These are phyloP conservation scores for Drosophila diplacantha DNA, from an alignment of 2,888 invertebrate genomes.

Conservation along the genomic window DNA sequence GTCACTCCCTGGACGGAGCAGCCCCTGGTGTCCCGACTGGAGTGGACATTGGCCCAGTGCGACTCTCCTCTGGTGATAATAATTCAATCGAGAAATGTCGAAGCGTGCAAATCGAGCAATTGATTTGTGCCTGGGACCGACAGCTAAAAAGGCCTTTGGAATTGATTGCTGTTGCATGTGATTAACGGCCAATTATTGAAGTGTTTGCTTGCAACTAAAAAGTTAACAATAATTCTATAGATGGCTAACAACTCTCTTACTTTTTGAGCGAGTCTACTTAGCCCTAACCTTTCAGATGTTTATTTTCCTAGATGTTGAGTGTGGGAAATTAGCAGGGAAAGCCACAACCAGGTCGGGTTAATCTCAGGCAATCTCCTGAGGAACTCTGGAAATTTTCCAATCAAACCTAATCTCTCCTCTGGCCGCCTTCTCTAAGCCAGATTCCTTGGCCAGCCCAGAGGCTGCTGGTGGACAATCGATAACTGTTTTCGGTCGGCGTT, in stretches of 20 bases:
- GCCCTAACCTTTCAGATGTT: neutral
- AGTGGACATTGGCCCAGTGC: slow-evolving; percentile 34
- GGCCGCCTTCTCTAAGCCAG: slow-evolving; percentile 9
- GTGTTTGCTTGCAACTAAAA: neutral
- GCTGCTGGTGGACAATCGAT: slow-evolving; percentile 38
- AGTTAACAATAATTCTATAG: neutral
- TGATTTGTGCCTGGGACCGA: slow-evolving; percentile 54
- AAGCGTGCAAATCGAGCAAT: slow-evolving; percentile 67
- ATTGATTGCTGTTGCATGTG: slow-evolving; percentile 70
- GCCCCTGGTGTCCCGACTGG: slow-evolving; percentile 30
- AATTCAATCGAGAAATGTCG: slow-evolving; percentile 72
- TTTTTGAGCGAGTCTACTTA: too few relatives aligned
- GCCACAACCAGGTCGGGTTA: slow-evolving; percentile 8
- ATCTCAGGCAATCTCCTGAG: neutral
- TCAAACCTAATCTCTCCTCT: slow-evolving; percentile 19
- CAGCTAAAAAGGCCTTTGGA: slow-evolving; percentile 68
- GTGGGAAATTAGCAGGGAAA: slow-evolving; percentile 15
- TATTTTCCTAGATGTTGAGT: neutral
- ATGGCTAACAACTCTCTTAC: neutral
- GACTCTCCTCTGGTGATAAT: slow-evolving; percentile 53
- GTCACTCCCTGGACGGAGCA: slow-evolving; percentile 11
- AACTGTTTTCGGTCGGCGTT: slow-evolving; percentile 42
- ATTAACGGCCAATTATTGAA: slow-evolving; percentile 45
- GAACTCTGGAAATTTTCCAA: slow-evolving; percentile 29
- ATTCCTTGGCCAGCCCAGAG: slow-evolving; percentile 22